Evolutionary conservation across 2,888 invertebrate species (phyloP).

Genomic region (Zele albiditarsus): DNA sequence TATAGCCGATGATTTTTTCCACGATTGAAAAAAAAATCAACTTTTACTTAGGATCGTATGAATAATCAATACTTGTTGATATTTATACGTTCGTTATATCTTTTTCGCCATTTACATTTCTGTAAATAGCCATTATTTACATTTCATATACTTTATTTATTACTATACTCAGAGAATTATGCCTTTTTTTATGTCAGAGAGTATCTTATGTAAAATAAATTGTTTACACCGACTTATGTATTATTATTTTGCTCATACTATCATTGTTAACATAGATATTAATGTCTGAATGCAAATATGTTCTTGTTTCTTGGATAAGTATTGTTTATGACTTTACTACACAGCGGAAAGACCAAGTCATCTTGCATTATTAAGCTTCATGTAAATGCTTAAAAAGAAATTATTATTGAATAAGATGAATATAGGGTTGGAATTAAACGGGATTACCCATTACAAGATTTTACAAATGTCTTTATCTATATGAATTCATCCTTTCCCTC

Average conservation of each 20-base stretch:
- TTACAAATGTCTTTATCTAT: constrained; percentile 47
- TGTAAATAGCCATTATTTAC: constrained; percentile 73
- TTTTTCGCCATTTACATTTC: constrained; percentile 70
- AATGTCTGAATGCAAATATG: background rate
- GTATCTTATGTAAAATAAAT: constrained; percentile 71
- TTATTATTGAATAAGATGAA: constrained; percentile 58
- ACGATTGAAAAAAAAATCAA: constrained; percentile 44
- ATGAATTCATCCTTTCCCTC: constrained; percentile 34
- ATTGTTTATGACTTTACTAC: constrained; percentile 32
- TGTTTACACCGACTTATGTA: constrained; percentile 65
- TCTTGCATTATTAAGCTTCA: constrained; percentile 50
- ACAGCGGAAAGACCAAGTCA: constrained; percentile 46
- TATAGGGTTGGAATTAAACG: constrained; percentile 56
- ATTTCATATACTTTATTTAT: constrained; percentile 71
- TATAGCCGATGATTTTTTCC: constrained; percentile 39
- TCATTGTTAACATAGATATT: constrained; percentile 57
- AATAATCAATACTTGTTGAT: constrained; percentile 48
- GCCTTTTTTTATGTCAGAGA: constrained; percentile 60
- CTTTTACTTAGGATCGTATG: constrained; percentile 52
- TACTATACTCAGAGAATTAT: constrained; percentile 60
- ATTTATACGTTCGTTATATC: constrained; percentile 66
- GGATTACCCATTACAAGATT: constrained; percentile 55
- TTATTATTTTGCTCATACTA: constrained; percentile 58
- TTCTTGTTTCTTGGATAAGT: constrained; percentile 56
- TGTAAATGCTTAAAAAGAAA: constrained; percentile 64